These are phyloP conservation scores for Himantopus leucocephalus DNA, from an alignment of 2,113 vertebrate species.

Conservation along the genomic window DNA sequence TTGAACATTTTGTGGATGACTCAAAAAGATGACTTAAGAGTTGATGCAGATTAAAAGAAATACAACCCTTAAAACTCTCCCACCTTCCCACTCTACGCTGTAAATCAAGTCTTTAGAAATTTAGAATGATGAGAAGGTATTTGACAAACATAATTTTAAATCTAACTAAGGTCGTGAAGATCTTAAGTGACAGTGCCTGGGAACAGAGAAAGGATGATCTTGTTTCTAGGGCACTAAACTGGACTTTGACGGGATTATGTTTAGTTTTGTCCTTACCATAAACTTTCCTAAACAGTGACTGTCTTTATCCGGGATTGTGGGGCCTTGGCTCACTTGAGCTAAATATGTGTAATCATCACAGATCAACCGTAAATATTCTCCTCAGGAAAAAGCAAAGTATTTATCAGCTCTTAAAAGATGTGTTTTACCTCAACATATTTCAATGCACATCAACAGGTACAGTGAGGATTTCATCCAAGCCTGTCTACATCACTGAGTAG, in stretches of 20 bases:
- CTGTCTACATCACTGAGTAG: not conserved
- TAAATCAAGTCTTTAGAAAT: not conserved
- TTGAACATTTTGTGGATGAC: not conserved
- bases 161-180: not conserved
- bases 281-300: not conserved
- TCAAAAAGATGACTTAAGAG: not conserved
- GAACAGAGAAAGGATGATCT: not conserved
- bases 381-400: not conserved
- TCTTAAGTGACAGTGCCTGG: not conserved
- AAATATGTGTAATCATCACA: not conserved
- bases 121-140: not conserved
- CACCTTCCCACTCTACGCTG: not conserved
- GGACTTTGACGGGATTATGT: not conserved
- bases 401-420: not conserved
- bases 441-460: not conserved
- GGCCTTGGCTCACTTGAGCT: not conserved
- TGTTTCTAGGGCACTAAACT: not conserved
- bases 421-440: not conserved
- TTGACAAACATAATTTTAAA: not conserved
- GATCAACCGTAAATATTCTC: not conserved
- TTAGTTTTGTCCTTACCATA: not conserved
- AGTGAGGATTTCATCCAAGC: not conserved
- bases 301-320: not conserved
- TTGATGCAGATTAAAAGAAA: not conserved
- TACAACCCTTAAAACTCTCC: not conserved